phyloP scores from a whole-genome alignment of 1,140 invertebrate genomes.

The Helicorthomorpha holstii region DNA sequence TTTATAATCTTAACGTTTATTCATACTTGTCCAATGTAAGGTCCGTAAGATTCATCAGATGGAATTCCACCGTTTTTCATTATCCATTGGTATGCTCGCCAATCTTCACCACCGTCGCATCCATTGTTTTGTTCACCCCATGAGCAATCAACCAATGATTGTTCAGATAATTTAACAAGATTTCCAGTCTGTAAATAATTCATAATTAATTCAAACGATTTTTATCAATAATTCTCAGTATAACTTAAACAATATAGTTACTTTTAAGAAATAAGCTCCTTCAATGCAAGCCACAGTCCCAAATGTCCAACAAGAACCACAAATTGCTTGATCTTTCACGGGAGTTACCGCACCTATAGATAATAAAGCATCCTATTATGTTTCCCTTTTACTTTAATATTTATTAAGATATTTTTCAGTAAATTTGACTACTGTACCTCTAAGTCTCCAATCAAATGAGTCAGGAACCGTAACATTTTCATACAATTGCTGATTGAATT shows the following conservation, averaged over 20 bases:
- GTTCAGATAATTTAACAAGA: constrained; percentile 65
- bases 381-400: too few species aligned
- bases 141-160: constrained; percentile 88
- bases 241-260: constrained; percentile 6
- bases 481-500: constrained; percentile 38
- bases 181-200: constrained; percentile 62
- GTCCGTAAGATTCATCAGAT: constrained; percentile 74
- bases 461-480: constrained; percentile 35
- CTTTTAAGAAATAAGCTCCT: constrained; percentile 60
- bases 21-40: constrained; percentile 65
- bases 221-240: too few species aligned
- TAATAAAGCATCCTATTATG: too few species aligned
- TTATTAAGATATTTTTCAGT: too few species aligned
- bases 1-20: neutral
- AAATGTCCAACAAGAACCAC: constrained; percentile 94
- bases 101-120: constrained; percentile 90
- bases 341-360: constrained; percentile 63
- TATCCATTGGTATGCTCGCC: constrained; percentile 79
- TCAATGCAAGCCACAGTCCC: constrained; percentile 88
- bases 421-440: too few species aligned
- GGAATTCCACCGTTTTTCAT: constrained; percentile 76
- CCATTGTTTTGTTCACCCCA: constrained; percentile 92
- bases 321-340: constrained; percentile 90
- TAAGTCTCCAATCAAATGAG: constrained; percentile 72
- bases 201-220: too few species aligned